Evolutionary conservation across 2,113 vertebrate species (phyloP).

Genomic region (Rhagologus leucostigma): DNA sequence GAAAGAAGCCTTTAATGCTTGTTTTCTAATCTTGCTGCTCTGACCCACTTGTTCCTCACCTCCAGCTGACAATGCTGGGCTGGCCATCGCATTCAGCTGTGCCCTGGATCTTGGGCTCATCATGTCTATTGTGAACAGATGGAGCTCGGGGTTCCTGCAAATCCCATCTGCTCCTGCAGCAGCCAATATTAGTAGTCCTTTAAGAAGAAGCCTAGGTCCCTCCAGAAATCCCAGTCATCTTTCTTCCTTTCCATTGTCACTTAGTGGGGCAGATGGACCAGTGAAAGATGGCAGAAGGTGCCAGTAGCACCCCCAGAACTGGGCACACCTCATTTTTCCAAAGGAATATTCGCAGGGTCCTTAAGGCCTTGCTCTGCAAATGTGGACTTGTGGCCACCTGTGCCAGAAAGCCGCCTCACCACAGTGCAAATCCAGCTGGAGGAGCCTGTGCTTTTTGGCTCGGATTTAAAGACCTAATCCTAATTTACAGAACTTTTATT

Average conservation of each 20-base stretch:
- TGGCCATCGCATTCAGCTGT: neutral
- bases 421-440: neutral
- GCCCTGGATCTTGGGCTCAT: conserved; percentile 47
- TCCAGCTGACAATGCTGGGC: neutral
- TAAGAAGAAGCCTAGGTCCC: neutral
- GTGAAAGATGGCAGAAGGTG: neutral
- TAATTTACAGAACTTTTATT: neutral
- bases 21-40: conserved; percentile 9
- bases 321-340: neutral
- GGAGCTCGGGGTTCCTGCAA: conserved; percentile 49
- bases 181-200: neutral
- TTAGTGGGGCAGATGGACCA: neutral
- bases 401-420: neutral
- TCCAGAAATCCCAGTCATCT: neutral
- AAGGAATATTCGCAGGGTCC: neutral
- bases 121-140: conserved; percentile 45
- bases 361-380: neutral
- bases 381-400: neutral
- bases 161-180: conserved; percentile 50
- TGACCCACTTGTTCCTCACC: conserved; percentile 38
- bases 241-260: neutral
- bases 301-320: neutral
- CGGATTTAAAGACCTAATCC: neutral
- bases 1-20: neutral
- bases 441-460: neutral